phyloP scores from a whole-genome alignment of 2,113 vertebrate species.

The Hemicordylus capensis region DNA sequence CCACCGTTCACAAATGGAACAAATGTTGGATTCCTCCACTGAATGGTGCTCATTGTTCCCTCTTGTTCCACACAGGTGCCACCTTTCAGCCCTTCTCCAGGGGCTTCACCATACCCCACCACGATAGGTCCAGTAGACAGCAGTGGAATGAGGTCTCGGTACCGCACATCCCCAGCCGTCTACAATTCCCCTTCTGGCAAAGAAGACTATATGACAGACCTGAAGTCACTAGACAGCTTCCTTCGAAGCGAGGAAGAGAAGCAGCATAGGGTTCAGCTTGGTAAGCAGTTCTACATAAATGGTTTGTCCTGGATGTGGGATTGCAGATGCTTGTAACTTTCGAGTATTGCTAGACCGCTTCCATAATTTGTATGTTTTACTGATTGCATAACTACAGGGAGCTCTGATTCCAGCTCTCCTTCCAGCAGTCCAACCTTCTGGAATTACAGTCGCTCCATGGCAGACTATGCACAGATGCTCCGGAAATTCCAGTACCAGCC shows the following conservation, averaged over 20 bases:
- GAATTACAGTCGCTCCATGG: constrained; percentile 91
- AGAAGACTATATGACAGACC: constrained; percentile 91
- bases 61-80: constrained; percentile 71
- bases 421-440: constrained; percentile 92
- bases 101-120: constrained; percentile 77
- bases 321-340: too few species aligned
- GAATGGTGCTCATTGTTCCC: neutral
- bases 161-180: constrained; percentile 85
- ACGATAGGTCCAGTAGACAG: constrained; percentile 83
- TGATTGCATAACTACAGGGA: constrained; percentile 74
- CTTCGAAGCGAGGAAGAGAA: constrained; percentile 91
- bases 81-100: constrained; percentile 80
- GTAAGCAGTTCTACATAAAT: constrained; percentile 56
- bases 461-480: constrained; percentile 90
- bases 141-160: constrained; percentile 83
- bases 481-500: constrained; percentile 95
- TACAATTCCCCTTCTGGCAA: constrained; percentile 90
- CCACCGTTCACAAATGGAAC: too few species aligned
- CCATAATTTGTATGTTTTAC: fast-evolving
- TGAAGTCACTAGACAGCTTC: constrained; percentile 84
- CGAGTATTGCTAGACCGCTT: neutral
- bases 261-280: constrained; percentile 88
- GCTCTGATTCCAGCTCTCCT: constrained; percentile 88
- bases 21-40: neutral
- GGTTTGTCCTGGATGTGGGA: neutral